Evolutionary conservation across 1,140 invertebrate genomes (phyloP).

Genomic region (Oncopodura yosiiana): DNA sequence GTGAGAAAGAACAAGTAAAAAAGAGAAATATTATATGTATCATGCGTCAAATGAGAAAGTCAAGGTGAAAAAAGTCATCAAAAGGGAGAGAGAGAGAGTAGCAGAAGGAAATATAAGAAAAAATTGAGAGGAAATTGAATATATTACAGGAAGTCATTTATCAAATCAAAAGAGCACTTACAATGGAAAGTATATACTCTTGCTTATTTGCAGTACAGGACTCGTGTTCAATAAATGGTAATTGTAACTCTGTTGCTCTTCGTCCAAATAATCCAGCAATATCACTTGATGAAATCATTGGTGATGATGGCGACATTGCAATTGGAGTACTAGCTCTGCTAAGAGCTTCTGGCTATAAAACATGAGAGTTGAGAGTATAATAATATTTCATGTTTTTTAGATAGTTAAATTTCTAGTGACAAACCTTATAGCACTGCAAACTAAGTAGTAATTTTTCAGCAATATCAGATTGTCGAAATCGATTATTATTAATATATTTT

Average conservation of each 20-base stretch:
- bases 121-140: too few relatives aligned
- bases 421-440: slow-evolving; percentile 52
- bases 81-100: neutral
- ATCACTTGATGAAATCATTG: slow-evolving; percentile 43
- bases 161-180: slow-evolving; percentile 39
- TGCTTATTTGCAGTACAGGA: slow-evolving; percentile 74
- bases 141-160: too few relatives aligned
- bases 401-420: neutral
- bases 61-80: neutral
- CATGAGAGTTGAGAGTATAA: neutral
- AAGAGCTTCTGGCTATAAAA: slow-evolving; percentile 60
- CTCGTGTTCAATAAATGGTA: slow-evolving; percentile 73
- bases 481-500: slow-evolving; percentile 37
- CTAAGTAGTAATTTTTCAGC: slow-evolving; percentile 51
- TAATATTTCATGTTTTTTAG: neutral
- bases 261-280: slow-evolving; percentile 41
- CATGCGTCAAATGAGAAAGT: neutral
- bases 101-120: neutral
- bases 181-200: slow-evolving; percentile 73
- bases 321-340: slow-evolving; percentile 70
- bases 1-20: neutral
- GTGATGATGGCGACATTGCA: slow-evolving; percentile 60
- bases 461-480: slow-evolving; percentile 31
- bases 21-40: neutral
- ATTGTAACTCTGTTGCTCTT: slow-evolving; percentile 34